A percentile compares a stretch with the other conserved stretches of the same genome.
Evolutionary conservation across 2,797 vertebrate species (phyloP).

Genomic region (Trichosurus vulpecula): DNA sequence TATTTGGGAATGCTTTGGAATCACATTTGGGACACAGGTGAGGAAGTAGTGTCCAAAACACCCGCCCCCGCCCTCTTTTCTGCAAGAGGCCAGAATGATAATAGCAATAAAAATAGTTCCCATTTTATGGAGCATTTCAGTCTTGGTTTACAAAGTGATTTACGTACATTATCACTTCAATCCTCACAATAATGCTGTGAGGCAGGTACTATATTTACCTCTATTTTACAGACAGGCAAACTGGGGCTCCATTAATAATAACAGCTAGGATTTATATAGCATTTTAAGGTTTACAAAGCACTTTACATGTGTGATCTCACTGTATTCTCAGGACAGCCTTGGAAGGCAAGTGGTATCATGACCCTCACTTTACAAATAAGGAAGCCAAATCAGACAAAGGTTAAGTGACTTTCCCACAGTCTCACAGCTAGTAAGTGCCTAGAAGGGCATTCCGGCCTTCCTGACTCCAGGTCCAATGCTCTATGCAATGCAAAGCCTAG

Average conservation of each 20-base stretch:
- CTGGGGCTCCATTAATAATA: neutral
- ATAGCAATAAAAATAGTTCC: neutral
- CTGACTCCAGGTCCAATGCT: neutral
- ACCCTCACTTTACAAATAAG: neutral
- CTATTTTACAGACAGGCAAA: neutral
- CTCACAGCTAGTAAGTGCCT: neutral
- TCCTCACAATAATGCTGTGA: neutral
- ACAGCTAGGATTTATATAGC: neutral
- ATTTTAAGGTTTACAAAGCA: neutral
- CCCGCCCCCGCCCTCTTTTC: conserved; percentile 20
- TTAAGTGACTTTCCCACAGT: neutral
- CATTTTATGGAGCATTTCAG: neutral
- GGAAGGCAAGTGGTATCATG: neutral
- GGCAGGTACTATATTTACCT: neutral
- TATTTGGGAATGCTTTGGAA: conserved; percentile 3
- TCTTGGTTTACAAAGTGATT: neutral
- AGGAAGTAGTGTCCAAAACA: conserved; percentile 37
- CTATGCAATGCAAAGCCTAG: neutral
- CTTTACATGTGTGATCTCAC: neutral
- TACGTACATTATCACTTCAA: neutral
- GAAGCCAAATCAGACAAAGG: neutral
- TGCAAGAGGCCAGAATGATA: neutral
- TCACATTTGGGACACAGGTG: conserved; percentile 54
- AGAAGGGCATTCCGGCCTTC: neutral
- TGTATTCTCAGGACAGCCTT: neutral